Base-by-base conservation (phyloP, 2,888 invertebrate species). In the Caenorhabditis sp. region DNA sequence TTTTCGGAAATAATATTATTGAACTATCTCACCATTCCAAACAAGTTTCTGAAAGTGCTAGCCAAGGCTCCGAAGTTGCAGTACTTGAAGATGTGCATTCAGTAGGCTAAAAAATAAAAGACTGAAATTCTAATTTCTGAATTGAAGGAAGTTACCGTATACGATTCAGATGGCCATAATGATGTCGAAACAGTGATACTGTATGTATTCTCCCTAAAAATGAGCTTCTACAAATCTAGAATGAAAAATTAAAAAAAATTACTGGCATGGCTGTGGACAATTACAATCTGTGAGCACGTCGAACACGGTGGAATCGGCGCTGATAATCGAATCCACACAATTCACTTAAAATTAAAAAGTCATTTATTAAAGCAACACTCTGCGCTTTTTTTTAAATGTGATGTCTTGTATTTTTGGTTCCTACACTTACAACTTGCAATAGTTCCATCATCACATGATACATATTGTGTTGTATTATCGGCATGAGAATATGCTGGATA, bases 181-280 rank as follows among this genome's bases (percentile, higher is more conserved):
- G 86, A 85, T 12, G 85, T 86, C 14, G 87, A 87, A 8, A 85
- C 82, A 2, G 85, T 85, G 1, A 87, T 84, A 20, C 76, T 67
- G 72, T 86, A 86, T 10, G 80, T 75, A 21, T 82, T 79, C 38
- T 79, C 76, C 43, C 85, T 86, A 66, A 66, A 83, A 72, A 12
- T n/a, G n/a, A n/a, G n/a, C n/a, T n/a, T n/a, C n/a, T n/a, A n/a
- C n/a, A n/a, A n/a, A n/a, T n/a, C n/a, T n/a, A n/a, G n/a, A n/a
- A n/a, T n/a, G 23, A 26, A 27, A 66, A 59, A 60, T 27, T 31
- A 58, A 25, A 20, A 23, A 26, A 14, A 59, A 83, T 65, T 64
- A 87, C 85, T 71, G 75, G 81, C 87, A 87, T 8, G 84, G 81
- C 49, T 83, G 83, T 14, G 85, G 85, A 65, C 87, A 87, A 23